phyloP scores from a whole-genome alignment of 2,797 vertebrate genomes.

The Lacerta bilineata region DNA sequence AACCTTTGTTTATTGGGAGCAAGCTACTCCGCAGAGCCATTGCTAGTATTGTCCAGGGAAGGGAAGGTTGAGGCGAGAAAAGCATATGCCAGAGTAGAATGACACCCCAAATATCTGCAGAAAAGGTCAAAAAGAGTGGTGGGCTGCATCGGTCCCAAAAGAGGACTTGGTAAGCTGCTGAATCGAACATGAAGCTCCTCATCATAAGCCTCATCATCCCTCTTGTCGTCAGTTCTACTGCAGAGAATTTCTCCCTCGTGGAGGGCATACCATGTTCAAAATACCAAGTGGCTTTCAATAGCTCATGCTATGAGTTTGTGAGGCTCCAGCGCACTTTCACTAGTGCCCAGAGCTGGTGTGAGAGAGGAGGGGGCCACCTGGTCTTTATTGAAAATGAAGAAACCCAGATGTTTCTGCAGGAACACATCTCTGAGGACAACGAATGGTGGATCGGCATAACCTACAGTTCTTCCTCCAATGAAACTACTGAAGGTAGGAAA shows the following conservation, averaged over 20 bases:
- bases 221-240: constrained; percentile 59
- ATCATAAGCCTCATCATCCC: constrained; percentile 59
- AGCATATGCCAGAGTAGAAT: constrained; percentile 45
- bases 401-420: constrained; percentile 90
- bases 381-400: constrained; percentile 89
- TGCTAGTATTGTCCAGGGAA: constrained; percentile 41
- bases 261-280: constrained; percentile 82
- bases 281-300: constrained; percentile 86
- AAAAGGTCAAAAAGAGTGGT: constrained; percentile 55
- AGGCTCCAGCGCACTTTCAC: constrained; percentile 81
- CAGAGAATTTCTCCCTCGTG: constrained; percentile 46
- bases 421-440: constrained; percentile 81
- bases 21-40: constrained; percentile 7
- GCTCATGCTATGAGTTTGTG: constrained; percentile 92
- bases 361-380: constrained; percentile 90
- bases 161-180: not conserved
- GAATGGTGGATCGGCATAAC: constrained; percentile 94
- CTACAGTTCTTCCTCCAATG: constrained; percentile 80
- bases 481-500: constrained; percentile 75
- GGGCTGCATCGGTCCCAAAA: not conserved
- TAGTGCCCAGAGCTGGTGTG: constrained; percentile 91
- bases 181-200: constrained; percentile 75
- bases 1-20: constrained; percentile 43
- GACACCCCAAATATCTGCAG: constrained; percentile 79
- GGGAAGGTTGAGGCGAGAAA: constrained; percentile 55